Conservation (phyloP, 2,888 invertebrate species). For the Lamellibrachia columna region DNA sequence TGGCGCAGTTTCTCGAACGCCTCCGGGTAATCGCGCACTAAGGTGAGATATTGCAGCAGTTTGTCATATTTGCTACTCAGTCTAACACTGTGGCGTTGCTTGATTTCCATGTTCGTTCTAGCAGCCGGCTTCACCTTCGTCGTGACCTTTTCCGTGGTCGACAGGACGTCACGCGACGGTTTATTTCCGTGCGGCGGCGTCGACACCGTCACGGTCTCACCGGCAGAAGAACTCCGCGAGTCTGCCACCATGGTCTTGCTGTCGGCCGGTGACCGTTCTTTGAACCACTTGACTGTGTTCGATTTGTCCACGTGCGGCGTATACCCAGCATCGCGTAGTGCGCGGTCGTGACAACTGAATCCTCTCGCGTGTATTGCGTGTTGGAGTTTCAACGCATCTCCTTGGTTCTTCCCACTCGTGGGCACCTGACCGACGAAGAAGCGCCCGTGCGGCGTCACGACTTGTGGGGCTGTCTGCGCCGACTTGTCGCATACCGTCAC, state of each 20-base stretch:
- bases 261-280: neutral
- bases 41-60: neutral
- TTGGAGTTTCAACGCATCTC: neutral
- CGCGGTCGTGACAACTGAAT: neutral
- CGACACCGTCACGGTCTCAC: neutral
- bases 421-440: neutral
- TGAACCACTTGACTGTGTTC: neutral
- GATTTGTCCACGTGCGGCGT: neutral
- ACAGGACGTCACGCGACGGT: neutral
- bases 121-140: neutral
- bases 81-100: neutral
- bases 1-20: neutral
- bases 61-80: neutral
- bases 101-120: too few relatives aligned
- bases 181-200: neutral
- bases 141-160: neutral
- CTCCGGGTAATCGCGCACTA: neutral
- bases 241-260: neutral
- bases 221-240: neutral
- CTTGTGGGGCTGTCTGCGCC: constrained; percentile 3
- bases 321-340: neutral
- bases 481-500: neutral
- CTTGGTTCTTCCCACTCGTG: neutral
- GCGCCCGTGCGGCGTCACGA: neutral
- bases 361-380: neutral